Conservation (phyloP, 2,797 vertebrate species). For the Microctenopoma lineatum region DNA sequence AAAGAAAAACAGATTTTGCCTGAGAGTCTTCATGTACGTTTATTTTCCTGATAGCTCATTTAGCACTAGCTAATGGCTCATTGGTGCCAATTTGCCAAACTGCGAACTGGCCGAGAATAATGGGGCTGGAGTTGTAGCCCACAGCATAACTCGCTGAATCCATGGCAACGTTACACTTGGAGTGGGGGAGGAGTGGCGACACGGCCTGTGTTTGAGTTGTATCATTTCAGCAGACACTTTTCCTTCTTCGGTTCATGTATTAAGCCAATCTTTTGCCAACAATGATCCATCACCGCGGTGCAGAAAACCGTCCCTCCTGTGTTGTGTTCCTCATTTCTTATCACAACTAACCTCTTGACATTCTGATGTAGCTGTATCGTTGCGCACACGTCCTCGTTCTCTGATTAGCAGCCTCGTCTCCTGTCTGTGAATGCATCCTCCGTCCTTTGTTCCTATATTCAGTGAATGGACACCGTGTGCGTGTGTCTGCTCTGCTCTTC, state of each 20-base stretch:
- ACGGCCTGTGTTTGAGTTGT: background rate
- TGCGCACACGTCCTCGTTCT: constrained; percentile 12
- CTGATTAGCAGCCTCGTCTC: constrained; percentile 24
- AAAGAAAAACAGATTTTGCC: too few species aligned
- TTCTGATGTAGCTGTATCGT: constrained; percentile 9
- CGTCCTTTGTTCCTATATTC: constrained; percentile 49
- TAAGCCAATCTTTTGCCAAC: background rate
- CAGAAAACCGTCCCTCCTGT: background rate
- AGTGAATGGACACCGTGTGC: constrained; percentile 39
- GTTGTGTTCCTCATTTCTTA: background rate
- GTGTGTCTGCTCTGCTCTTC: constrained; percentile 10
- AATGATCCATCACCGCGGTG: background rate
- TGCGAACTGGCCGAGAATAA: background rate
- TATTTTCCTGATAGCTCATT: background rate
- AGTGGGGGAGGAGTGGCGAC: background rate
- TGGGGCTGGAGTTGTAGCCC: too few species aligned
- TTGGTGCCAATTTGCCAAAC: background rate
- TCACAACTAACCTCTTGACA: constrained; percentile 16
- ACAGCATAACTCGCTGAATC: background rate
- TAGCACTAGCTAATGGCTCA: background rate
- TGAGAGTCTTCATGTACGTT: too few species aligned
- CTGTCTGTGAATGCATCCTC: constrained; percentile 35
- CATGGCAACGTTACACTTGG: background rate
- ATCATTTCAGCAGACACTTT: background rate
- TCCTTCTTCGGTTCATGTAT: background rate